Evolutionary conservation across 2,888 invertebrate genomes (phyloP).

Genomic region (Alcis repandata): DNA sequence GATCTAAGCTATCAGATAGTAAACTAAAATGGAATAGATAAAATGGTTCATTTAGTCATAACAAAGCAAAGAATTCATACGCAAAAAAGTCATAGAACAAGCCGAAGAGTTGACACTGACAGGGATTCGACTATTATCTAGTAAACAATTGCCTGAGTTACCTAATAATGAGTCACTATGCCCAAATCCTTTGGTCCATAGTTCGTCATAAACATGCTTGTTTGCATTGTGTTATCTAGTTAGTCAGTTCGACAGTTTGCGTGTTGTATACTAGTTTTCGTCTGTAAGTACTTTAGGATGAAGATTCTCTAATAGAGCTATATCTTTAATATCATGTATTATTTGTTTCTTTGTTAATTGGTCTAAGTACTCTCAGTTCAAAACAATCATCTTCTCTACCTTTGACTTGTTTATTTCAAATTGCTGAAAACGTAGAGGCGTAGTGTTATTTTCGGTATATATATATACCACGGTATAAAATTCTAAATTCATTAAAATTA

Average conservation of each 20-base stretch:
- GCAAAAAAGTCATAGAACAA: background rate
- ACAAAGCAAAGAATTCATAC: background rate
- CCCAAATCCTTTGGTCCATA: background rate
- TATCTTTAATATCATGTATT: too few relatives aligned
- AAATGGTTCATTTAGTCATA: background rate
- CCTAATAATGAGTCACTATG: constrained; percentile 11
- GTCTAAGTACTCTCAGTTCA: too few relatives aligned
- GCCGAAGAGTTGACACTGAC: background rate
- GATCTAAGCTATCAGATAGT: too few relatives aligned
- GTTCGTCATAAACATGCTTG: constrained; percentile 3
- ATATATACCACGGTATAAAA: too few relatives aligned
- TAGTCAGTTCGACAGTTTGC: background rate
- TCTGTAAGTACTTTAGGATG: background rate
- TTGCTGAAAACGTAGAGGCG: too few relatives aligned
- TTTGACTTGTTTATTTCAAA: too few relatives aligned
- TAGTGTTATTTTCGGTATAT: too few relatives aligned
- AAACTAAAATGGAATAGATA: background rate
- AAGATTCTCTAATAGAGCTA: background rate
- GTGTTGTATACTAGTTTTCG: background rate
- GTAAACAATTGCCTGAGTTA: background rate
- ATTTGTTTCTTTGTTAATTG: too few relatives aligned
- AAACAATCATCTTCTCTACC: too few relatives aligned
- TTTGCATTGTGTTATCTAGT: constrained; percentile 12
- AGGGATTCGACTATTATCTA: constrained; percentile 6
- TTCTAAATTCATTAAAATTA: too few relatives aligned